Conservation (phyloP, 1,140 invertebrate species). For the Drosophila paulistorum region DNA sequence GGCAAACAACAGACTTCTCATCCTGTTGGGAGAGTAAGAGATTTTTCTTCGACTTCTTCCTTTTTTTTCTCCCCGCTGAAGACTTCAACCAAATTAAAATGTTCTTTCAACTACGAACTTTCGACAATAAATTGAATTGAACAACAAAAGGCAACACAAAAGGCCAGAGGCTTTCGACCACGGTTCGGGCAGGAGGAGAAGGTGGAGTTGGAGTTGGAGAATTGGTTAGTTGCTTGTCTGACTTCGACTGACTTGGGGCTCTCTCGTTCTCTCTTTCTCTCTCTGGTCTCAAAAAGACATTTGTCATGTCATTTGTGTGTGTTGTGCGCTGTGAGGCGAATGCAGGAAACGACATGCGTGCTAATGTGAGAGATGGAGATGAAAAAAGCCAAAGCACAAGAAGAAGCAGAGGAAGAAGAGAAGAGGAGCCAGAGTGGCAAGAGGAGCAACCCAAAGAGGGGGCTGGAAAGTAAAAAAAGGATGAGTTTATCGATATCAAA, state of each 20-base stretch:
- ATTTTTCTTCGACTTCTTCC: background rate
- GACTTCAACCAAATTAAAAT: conserved; percentile 77
- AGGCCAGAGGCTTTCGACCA: background rate
- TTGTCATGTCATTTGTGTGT: conserved; percentile 80
- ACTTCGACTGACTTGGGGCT: conserved; percentile 4
- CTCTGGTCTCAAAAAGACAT: conserved; percentile 70
- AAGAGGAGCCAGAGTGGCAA: conserved; percentile 4
- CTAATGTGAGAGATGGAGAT: conserved; percentile 51
- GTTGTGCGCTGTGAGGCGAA: conserved; percentile 27
- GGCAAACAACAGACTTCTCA: conserved; percentile 24
- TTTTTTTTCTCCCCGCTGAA: background rate
- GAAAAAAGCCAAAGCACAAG: conserved; percentile 1
- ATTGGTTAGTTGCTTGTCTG: conserved; percentile 17
- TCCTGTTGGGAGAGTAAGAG: conserved; percentile 18
- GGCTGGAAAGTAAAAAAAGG: conserved; percentile 31
- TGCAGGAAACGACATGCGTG: conserved; percentile 73
- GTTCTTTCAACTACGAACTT: conserved; percentile 83
- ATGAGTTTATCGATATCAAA: conserved; percentile 75
- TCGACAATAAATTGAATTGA: conserved; percentile 82
- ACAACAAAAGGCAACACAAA: conserved; percentile 68
- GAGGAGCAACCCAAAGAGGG: background rate
- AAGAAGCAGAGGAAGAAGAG: conserved; percentile 18
- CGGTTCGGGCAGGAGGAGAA: conserved; percentile 1
- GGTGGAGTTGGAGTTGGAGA: background rate
- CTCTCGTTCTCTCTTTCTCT: conserved; percentile 27